Evolutionary conservation across 2,888 invertebrate genomes (phyloP), one percentile per base, ranked within the genome.

Genomic region (Graphium colonna): DNA sequence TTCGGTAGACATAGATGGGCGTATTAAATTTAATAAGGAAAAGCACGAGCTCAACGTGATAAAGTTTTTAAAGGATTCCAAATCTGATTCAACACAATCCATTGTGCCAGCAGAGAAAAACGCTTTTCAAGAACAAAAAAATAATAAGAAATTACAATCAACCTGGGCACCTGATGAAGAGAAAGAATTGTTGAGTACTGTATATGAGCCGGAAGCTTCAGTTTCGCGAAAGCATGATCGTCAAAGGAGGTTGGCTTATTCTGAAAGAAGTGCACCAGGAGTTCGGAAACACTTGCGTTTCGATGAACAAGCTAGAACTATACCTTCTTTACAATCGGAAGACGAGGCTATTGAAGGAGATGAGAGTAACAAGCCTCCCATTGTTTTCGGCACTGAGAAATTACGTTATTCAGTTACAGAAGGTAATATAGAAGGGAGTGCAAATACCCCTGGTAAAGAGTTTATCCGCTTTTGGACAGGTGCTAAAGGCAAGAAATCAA

Each of bases 391-490:
- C 2, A 51, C 55, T 17, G 50, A 50, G 10, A 15, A 43, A 55
- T 42, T 28, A 51, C 46, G 43, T 15, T 47, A 42, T 28, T 61
- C 54, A 7, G 64, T 67, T 8, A 51, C 58, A 1, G 60, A 61
- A 1, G 59, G 58, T 3, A 67, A 71, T 54, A 53, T 47, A 15
- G 64, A 70, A 12, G 69, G 70, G 40, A 59, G 62, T n/a, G 61
- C 52, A 16, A 55, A 49, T 21, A 62, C 57, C 10, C 50, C 55
- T 2, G 70, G 64, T 26, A 73, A 64, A 57, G 78, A 80, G 48
- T 71, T 75, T 56, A 65, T 68, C 60, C 65, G 77, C 55, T 77
- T 85, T 63, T 83, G 77, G 82, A 62, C 63, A 28, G 58, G 52
- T 48, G 48, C 50, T 1, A 68, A 63, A 59, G 61, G 46, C 13